Base-by-base conservation (phyloP, 2,888 invertebrate species). In the Neria commutata region DNA sequence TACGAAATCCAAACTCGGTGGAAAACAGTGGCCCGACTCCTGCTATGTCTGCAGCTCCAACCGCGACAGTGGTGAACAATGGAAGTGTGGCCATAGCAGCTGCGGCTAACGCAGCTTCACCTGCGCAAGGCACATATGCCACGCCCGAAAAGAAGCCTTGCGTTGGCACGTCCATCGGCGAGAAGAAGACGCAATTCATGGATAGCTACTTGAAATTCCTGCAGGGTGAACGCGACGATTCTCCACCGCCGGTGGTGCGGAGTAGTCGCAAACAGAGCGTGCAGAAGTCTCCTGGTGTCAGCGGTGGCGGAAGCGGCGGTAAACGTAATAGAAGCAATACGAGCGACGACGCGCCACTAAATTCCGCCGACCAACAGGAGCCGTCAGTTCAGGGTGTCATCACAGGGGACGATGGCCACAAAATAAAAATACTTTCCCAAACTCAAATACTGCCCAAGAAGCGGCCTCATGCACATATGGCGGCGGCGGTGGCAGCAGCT, bases 151-250 rank as follows among this genome's bases (percentile, higher is more conserved):
- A 77, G 5, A 79, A 78, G 54, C 74, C 75, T 16, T 69, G 72
- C 45, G 77, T 77, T 33, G 77, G 77, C 57, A 77, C 77, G 14
- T 76, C 71, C 8, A 77, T 77, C 56, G 77, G 77, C 26, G 77
- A 75, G 21, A 79, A 78, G 68, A 80, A 80, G 62, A 71, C 89
- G 53, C 91, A 91, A 64, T 93, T 93, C 81, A 91, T 92, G 91
- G 91, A 90, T 77, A 92, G 92, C 82, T 93, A 92, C 82, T 84
- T 92, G 68, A 92, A 92, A 82, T 93, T 93, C 81, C 66, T 80
- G 51, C 81, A 81, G 66, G 92, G 92, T 66, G 92, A 92, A 78
- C 85, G 91, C 46, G 92, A 92, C 69, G 88, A 89, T 47, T 91
- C 92, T 64, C 91, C 92, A 21, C 91, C 92, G 54, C 91, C 91